A percentile compares a stretch with the other conserved stretches of the same genome.
These are phyloP conservation scores for Bombus picipes DNA, from an alignment of 1,140 invertebrate genomes.

Conservation along the genomic window DNA sequence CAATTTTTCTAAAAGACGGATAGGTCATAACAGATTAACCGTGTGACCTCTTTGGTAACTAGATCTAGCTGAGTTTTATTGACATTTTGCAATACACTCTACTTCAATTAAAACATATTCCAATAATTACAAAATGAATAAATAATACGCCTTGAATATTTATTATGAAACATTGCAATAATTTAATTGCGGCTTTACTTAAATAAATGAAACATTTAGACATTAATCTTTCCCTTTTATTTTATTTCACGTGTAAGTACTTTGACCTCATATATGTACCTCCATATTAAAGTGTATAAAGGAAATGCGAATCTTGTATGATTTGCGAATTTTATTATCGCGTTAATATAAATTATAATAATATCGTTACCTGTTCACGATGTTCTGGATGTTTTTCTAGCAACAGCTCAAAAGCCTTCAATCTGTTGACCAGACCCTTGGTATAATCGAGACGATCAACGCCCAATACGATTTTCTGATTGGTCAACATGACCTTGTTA, in stretches of 20 bases:
- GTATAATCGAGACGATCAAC: conserved; percentile 96
- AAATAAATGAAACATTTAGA: neutral
- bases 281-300: neutral
- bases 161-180: neutral
- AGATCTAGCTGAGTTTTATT: neutral
- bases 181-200: neutral
- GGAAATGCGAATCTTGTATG: neutral
- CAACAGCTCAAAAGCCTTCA: conserved; percentile 92
- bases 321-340: neutral
- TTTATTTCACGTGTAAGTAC: neutral
- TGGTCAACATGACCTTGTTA: conserved; percentile 86
- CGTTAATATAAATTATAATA: neutral
- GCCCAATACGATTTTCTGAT: conserved; percentile 92
- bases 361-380: conserved; percentile 87
- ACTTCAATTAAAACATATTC: too few relatives aligned
- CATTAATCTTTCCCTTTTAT: neutral
- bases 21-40: too few relatives aligned
- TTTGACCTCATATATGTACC: too few relatives aligned
- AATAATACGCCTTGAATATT: neutral
- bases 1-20: too few relatives aligned
- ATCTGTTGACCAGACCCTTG: conserved; percentile 93
- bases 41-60: neutral
- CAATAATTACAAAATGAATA: neutral
- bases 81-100: neutral
- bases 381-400: conserved; percentile 94